These are phyloP conservation scores for Prietella phreatophila DNA, from an alignment of 2,113 vertebrate genomes.

Conservation along the genomic window DNA sequence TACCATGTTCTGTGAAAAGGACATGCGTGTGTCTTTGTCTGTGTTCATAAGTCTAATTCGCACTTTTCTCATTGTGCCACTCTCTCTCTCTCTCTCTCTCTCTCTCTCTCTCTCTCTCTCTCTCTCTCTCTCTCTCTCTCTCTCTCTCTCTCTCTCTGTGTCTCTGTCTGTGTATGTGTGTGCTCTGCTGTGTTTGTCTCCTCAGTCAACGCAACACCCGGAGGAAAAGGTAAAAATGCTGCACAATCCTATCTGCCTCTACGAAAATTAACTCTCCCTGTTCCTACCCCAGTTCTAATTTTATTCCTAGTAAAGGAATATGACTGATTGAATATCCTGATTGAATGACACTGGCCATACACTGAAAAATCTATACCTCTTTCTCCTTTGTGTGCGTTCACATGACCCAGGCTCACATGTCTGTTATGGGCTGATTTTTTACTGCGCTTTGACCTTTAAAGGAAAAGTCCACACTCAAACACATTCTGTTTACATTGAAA, in stretches of 20 bases:
- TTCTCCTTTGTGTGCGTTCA: slow-evolving; percentile 50
- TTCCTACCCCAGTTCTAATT: not conserved
- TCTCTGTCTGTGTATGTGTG: slow-evolving; percentile 64
- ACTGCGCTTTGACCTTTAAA: not conserved
- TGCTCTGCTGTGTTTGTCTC: slow-evolving; percentile 73
- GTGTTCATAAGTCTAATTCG: slow-evolving; percentile 60
- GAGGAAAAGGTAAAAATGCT: slow-evolving; percentile 98
- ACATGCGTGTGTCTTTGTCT: slow-evolving; percentile 16
- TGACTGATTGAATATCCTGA: not conserved
- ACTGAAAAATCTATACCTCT: slow-evolving; percentile 42
- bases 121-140: slow-evolving; percentile 37
- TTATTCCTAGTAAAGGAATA: not conserved
- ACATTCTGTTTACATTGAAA: not conserved
- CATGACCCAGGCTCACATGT: slow-evolving; percentile 12
- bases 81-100: slow-evolving; percentile 76
- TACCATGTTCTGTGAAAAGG: not conserved
- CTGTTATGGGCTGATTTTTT: slow-evolving; percentile 12
- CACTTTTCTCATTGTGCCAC: slow-evolving; percentile 61
- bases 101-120: slow-evolving; percentile 68
- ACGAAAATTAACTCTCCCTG: not conserved
- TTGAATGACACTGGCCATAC: slow-evolving; percentile 1
- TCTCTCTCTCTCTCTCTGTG: slow-evolving; percentile 66
- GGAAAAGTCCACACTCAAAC: not conserved
- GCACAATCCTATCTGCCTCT: slow-evolving; percentile 13
- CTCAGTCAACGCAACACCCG: slow-evolving; percentile 92